Evolutionary conservation across 1,140 invertebrate genomes (phyloP).

Genomic region (Rhynchophorus ferrugineus): DNA sequence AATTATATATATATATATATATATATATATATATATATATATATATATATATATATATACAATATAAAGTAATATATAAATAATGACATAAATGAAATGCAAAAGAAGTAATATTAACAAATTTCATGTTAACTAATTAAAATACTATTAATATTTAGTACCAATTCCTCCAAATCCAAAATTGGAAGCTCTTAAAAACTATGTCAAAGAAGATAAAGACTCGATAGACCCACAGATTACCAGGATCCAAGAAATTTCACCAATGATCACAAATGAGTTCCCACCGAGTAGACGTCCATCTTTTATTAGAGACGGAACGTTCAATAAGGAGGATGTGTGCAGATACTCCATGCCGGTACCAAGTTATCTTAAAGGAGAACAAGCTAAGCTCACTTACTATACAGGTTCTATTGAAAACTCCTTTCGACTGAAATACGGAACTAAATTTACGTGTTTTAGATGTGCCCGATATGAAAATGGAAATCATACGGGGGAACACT

Average conservation of each 20-base stretch:
- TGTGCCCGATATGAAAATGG: too few relatives aligned
- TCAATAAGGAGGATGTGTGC: conserved; percentile 19
- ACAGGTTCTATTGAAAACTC: too few relatives aligned
- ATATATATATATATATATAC: not conserved
- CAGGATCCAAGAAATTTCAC: conserved; percentile 19
- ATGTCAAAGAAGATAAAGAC: conserved; percentile 11
- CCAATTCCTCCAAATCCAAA: conserved; percentile 5
- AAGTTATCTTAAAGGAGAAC: conserved; percentile 10
- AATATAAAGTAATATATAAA: not conserved
- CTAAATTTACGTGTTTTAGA: too few relatives aligned
- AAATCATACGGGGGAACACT: conserved; percentile 31
- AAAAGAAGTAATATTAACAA: not conserved
- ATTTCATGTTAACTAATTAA: too few relatives aligned
- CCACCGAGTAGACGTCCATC: conserved; percentile 15
- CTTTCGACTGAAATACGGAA: too few relatives aligned
- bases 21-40: too few relatives aligned
- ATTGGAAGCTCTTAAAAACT: conserved; percentile 5
- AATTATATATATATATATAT: too few relatives aligned
- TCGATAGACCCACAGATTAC: not conserved
- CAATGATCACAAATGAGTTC: conserved; percentile 5
- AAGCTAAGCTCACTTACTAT: conserved; percentile 17
- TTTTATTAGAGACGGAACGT: conserved; percentile 7
- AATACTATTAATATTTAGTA: not conserved
- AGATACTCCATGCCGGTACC: conserved; percentile 18
- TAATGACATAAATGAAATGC: not conserved